Evolutionary conservation across 2,113 vertebrate species (phyloP), one percentile per base, ranked within the genome.

Genomic region (Tenebrosternarchus preto): DNA sequence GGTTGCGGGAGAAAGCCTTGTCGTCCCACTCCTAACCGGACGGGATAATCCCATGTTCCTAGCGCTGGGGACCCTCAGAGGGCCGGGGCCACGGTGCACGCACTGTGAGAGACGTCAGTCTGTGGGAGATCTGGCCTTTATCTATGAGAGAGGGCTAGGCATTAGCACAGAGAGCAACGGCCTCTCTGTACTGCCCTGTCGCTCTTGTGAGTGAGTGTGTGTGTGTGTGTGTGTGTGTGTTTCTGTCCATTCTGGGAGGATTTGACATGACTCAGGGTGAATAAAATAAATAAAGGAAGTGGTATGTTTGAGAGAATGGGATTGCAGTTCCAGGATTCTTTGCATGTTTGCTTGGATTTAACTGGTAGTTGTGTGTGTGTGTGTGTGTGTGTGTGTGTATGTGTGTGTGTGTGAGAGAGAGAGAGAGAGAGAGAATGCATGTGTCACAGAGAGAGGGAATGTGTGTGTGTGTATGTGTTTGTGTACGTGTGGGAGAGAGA

Each of bases 41-140:
- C 4, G 78, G 86, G 80, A 83, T 87, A 88, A 91, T 90, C 90
- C 88, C 36, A 85, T 87, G 88, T 88, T 91, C 80, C 87, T 88
- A 81, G 85, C 83, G 80, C 84, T 82, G 74, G 73, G 84, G 85
- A 90, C 89, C 84, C 84, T 73, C 73, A 83, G 88, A 88, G 87
- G 84, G 84, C 87, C 92, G 91, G 90, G 36, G 39, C 39, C 39
- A 43, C 6, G 11, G 39, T 9, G 1, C 92, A 91, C 86, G 85
- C 88, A 87, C 84, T 68, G 43, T 7, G 86, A 82, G 80, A 92
- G 83, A 89, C 90, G 92, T 93, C 91, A 91, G 85, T 85, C 84
- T 75, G 87, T 85, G 84, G 88, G 88, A 90, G 90, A 91, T 88
- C 91, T 91, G 90, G 88, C 89, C 87, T 91, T 90, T 83, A 92